phyloP scores from a whole-genome alignment of 2,113 vertebrate genomes.

The Colaptes auratus region DNA sequence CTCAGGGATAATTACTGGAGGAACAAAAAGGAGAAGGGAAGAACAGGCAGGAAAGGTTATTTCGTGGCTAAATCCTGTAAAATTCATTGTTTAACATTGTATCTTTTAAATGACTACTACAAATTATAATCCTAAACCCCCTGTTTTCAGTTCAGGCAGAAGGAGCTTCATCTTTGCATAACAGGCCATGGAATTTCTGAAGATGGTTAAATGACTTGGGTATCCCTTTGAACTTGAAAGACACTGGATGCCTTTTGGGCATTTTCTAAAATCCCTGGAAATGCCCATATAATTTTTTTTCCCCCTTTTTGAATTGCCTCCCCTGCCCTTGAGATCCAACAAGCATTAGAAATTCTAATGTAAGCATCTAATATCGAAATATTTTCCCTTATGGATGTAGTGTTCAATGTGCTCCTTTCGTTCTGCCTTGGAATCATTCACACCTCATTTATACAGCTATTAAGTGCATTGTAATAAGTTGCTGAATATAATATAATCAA shows the following conservation, averaged over 20 bases:
- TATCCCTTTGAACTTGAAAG: not conserved
- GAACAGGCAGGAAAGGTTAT: not conserved
- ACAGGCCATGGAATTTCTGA: not conserved
- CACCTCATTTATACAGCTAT: not conserved
- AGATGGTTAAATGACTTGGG: not conserved
- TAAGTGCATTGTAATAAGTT: not conserved
- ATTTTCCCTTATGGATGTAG: not conserved
- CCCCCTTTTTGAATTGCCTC: not conserved
- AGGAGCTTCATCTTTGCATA: not conserved
- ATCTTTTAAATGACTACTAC: not conserved
- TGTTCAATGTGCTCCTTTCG: not conserved
- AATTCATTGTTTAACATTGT: not conserved
- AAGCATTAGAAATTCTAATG: not conserved
- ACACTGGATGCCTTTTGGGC: rapidly evolving
- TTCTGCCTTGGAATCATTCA: not conserved
- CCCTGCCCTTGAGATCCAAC: not conserved
- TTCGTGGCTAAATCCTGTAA: not conserved
- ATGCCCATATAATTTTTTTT: not conserved
- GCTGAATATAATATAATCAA: not conserved
- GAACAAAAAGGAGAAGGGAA: not conserved
- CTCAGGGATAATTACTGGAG: not conserved
- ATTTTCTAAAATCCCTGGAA: not conserved
- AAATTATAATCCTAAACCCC: not conserved
- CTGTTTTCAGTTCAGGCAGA: not conserved
- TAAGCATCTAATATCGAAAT: not conserved